phyloP scores from a whole-genome alignment of 2,113 vertebrate species.

The Festucalex cinctus region DNA sequence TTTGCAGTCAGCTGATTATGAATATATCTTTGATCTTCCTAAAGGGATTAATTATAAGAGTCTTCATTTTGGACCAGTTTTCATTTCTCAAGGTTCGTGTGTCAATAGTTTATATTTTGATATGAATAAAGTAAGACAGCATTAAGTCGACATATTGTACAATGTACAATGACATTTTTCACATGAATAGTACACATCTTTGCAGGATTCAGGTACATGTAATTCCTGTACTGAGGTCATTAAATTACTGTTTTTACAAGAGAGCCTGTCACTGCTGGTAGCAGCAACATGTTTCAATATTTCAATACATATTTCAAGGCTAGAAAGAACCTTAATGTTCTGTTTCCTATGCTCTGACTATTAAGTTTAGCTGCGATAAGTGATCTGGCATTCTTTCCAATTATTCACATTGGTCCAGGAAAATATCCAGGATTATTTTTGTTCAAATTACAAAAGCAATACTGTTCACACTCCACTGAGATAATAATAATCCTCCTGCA shows the following conservation, averaged over 20 bases:
- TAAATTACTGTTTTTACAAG: slow-evolving; percentile 16
- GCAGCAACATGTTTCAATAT: neutral
- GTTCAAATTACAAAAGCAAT: slow-evolving; percentile 44
- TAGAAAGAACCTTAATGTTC: slow-evolving; percentile 1
- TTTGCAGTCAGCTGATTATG: slow-evolving; percentile 25
- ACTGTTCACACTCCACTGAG: slow-evolving; percentile 45
- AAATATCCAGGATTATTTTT: slow-evolving; percentile 27
- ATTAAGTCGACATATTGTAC: neutral
- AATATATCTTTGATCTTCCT: slow-evolving; percentile 21
- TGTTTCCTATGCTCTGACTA: slow-evolving; percentile 3
- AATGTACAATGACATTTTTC: neutral
- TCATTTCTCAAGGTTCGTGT: slow-evolving; percentile 23
- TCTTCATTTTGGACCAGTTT: slow-evolving; percentile 43
- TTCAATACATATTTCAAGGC: neutral
- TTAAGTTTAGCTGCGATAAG: neutral
- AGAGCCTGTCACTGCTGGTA: slow-evolving; percentile 7
- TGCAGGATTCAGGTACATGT: neutral
- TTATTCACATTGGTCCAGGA: slow-evolving; percentile 25
- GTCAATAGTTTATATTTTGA: slow-evolving; percentile 11
- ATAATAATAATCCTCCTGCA: slow-evolving; percentile 49
- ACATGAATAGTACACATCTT: neutral
- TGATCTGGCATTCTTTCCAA: slow-evolving; percentile 12
- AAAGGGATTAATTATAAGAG: slow-evolving; percentile 46
- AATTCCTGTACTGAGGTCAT: slow-evolving; percentile 4
- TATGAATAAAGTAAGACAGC: slow-evolving; percentile 7